A percentile compares a stretch with the other conserved stretches of the same genome.
Evolutionary conservation across 2,797 vertebrate genomes (phyloP).

Genomic region (Danio aesculapii): DNA sequence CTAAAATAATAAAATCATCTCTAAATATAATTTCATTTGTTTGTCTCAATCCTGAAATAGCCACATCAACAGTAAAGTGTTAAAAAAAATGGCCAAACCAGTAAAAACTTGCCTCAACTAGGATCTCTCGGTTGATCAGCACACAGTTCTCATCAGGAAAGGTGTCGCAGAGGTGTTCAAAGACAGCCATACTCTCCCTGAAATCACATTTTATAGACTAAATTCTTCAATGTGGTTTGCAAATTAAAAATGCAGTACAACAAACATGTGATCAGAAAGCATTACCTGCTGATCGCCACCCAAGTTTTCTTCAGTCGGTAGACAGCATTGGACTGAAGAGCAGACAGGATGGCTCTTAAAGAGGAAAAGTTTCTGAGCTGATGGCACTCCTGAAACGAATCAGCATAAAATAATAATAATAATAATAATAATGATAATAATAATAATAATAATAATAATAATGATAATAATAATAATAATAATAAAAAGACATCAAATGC

Average conservation of each 20-base stretch:
- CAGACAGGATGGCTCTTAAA: slow-evolving; percentile 86
- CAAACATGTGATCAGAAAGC: background rate
- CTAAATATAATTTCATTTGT: too few relatives aligned
- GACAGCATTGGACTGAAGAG: slow-evolving; percentile 88
- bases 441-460: too few relatives aligned
- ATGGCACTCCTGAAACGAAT: slow-evolving; percentile 79
- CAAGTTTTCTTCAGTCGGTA: slow-evolving; percentile 90
- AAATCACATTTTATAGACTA: slow-evolving; percentile 47
- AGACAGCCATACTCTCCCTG: slow-evolving; percentile 81
- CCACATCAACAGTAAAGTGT: too few relatives aligned
- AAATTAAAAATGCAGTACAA: background rate
- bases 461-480: too few relatives aligned
- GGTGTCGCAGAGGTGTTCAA: slow-evolving; percentile 86
- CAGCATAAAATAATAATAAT: background rate
- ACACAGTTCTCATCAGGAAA: slow-evolving; percentile 91
- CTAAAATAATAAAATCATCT: too few relatives aligned
- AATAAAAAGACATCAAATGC: too few relatives aligned
- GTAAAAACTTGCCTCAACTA: slow-evolving; percentile 76
- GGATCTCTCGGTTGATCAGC: slow-evolving; percentile 82
- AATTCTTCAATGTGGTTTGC: background rate
- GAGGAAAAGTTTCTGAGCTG: slow-evolving; percentile 89
- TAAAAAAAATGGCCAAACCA: background rate
- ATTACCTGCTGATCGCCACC: slow-evolving; percentile 79
- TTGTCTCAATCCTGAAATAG: too few relatives aligned
- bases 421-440: too few relatives aligned